These are phyloP conservation scores for Rostratula benghalensis DNA, from an alignment of 2,113 vertebrate species.

Conservation along the genomic window DNA sequence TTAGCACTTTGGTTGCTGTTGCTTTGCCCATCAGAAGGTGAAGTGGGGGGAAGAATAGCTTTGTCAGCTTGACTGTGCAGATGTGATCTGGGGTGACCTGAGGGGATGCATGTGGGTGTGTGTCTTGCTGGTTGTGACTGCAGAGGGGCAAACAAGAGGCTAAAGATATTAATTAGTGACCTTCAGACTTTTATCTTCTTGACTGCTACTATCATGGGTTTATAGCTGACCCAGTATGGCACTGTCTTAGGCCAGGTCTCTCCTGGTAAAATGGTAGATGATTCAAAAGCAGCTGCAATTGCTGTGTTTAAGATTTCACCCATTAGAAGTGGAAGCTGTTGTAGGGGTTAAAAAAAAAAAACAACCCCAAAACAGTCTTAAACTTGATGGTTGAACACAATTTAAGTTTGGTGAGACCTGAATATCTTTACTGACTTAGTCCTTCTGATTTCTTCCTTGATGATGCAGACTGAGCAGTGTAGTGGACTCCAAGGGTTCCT, in stretches of 20 bases:
- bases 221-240: neutral
- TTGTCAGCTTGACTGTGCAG: neutral
- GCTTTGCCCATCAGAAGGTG: neutral
- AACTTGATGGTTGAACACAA: neutral
- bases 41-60: too few species aligned
- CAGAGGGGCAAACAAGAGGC: neutral
- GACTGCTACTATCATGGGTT: neutral
- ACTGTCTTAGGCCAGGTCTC: too few species aligned
- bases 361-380: neutral
- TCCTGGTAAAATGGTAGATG: too few species aligned
- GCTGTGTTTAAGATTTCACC: rapidly evolving
- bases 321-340: neutral
- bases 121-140: neutral
- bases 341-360: neutral
- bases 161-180: neutral
- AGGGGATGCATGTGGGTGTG: too few species aligned
- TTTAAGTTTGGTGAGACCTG: neutral
- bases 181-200: neutral
- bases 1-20: neutral
- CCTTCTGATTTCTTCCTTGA: neutral
- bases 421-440: neutral
- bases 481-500: slow-evolving; percentile 60
- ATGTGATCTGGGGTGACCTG: neutral
- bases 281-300: neutral
- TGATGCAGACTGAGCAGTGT: slow-evolving; percentile 43